Percentiles rank a stretch among this genome's conserved stretches.
phyloP scores from a whole-genome alignment of 2,113 vertebrate species.

The Pantherophis guttatus region DNA sequence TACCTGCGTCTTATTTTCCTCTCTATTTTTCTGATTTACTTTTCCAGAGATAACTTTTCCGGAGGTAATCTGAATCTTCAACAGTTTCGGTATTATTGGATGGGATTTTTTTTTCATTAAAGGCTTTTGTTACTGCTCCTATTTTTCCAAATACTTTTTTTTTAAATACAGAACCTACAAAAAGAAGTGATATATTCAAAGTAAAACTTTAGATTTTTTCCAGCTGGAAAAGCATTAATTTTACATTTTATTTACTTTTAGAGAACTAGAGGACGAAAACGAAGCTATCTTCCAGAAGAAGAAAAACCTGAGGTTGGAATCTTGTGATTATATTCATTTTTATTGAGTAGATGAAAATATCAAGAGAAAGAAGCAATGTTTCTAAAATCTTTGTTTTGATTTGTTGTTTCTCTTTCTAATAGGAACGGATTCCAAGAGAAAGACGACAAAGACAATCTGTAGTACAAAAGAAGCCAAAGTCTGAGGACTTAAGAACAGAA shows the following conservation, averaged over 20 bases:
- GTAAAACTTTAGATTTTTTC: background rate
- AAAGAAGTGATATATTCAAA: background rate
- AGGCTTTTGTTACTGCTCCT: background rate
- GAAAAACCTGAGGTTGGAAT: slow-evolving; percentile 89
- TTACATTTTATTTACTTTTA: slow-evolving; percentile 69
- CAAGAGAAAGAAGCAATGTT: slow-evolving; percentile 33
- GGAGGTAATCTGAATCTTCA: background rate
- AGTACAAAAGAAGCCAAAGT: slow-evolving; percentile 91
- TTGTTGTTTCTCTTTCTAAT: slow-evolving; percentile 47
- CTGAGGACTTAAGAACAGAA: slow-evolving; percentile 91
- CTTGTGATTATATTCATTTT: slow-evolving; percentile 43
- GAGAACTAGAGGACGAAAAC: slow-evolving; percentile 97
- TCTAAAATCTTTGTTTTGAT: slow-evolving; percentile 27
- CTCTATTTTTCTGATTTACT: background rate
- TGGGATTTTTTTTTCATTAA: background rate
- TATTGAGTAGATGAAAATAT: slow-evolving; percentile 36
- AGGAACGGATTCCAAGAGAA: slow-evolving; percentile 90
- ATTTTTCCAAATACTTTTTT: background rate
- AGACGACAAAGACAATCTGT: slow-evolving; percentile 88
- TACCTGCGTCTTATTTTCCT: background rate
- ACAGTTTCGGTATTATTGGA: background rate
- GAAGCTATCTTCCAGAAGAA: slow-evolving; percentile 87
- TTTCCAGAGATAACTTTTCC: background rate
- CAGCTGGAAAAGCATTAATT: background rate
- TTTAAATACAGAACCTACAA: background rate